Evolutionary conservation across 2,888 invertebrate genomes (phyloP), one percentile per base, ranked within the genome.

Genomic region (Trachelus stipa): DNA sequence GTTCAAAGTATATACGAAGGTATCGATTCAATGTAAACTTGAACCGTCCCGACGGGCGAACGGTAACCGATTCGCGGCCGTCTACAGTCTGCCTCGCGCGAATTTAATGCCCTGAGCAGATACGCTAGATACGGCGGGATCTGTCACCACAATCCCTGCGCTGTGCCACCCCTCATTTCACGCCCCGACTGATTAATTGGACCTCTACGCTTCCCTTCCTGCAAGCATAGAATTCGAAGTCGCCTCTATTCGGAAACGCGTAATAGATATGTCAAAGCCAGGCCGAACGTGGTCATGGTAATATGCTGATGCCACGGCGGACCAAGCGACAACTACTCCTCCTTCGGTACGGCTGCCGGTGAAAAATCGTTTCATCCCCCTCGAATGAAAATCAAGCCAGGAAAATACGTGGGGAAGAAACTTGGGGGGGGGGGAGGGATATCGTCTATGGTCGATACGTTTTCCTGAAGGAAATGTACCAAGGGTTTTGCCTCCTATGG

Each of bases 201-300:
- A 90, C 87, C 85, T 88, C 86, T 85, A 85, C 85, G 84, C 83
- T 84, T 79, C 79, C 77, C 79, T 79, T 76, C 78, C 79, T 79
- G 78, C 75, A 73, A 77, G 82, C 82, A 86, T 86, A 86, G 88
- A 88, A 88, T 89, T 89, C 88, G 84, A 89, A 90, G 89, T 90
- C 88, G 86, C 86, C 87, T 87, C 88, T 87, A 88, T 90, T 89
- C 86, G 88, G 86, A 86, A 87, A 86, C 87, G 87, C 88, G 89
- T 90, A 90, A 91, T 91, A 90, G 91, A 91, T 89, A 90, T 90
- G 91, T 90, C 90, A 91, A 89, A 91, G 88, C 84, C 90, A 91
- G 89, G 84, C 75, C 82, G 86, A 87, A 88, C 87, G 86, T 86
- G 87, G 85, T 87, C 87, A 88, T 85, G 89, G 90, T 90, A 89